Evolutionary conservation across 2,888 invertebrate genomes (phyloP).

Genomic region (Eristalinus aeneus): DNA sequence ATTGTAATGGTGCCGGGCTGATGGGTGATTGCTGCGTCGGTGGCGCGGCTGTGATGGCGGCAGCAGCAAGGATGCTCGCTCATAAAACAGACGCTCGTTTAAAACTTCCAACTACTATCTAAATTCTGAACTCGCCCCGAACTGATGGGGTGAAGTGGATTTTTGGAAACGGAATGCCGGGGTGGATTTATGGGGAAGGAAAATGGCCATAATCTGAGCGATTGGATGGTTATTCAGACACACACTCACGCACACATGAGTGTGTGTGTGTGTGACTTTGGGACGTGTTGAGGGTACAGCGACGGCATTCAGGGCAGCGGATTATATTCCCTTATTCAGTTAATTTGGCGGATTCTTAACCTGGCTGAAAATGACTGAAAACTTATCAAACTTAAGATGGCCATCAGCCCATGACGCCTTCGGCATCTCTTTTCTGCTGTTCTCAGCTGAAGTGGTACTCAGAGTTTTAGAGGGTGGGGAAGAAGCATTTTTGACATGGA

Average conservation of each 20-base stretch:
- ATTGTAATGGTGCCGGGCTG: background rate
- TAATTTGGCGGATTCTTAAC: background rate
- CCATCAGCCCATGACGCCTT: background rate
- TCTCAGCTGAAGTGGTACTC: too few species aligned
- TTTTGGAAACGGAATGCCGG: constrained; percentile 21
- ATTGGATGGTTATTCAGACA: background rate
- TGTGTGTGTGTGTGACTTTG: background rate
- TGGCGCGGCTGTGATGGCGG: background rate
- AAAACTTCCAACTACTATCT: constrained; percentile 41
- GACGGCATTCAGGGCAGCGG: background rate
- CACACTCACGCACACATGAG: background rate
- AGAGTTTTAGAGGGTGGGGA: background rate
- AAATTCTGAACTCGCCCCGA: constrained; percentile 24
- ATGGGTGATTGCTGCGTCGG: background rate
- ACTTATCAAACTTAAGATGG: background rate
- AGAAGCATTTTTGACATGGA: too few species aligned
- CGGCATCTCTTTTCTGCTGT: background rate
- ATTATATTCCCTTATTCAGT: background rate
- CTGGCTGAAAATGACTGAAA: background rate
- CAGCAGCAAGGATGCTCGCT: constrained; percentile 38
- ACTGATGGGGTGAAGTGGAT: constrained; percentile 18
- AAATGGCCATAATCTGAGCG: background rate
- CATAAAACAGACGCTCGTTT: constrained; percentile 61
- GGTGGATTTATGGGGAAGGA: constrained; percentile 21
- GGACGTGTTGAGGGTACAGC: background rate